Evolutionary conservation across 23 tunicate species (phyloP).

Genomic region (Diplosoma virens): DNA sequence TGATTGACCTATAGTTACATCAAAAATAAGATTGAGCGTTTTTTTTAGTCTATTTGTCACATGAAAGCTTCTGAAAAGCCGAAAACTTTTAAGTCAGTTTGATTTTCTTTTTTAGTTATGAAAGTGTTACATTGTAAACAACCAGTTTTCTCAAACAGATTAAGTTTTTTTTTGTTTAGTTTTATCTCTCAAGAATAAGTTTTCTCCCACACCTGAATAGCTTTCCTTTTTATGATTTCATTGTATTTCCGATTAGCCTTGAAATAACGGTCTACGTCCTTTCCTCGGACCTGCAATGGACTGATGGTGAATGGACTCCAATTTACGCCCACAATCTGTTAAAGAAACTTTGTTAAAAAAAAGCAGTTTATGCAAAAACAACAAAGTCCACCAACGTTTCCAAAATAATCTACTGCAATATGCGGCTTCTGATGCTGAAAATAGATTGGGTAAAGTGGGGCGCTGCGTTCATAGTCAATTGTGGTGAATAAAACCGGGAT

Average conservation of each 20-base stretch:
- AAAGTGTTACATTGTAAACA: no score
- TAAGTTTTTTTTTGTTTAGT: no score
- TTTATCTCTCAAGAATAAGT: no score
- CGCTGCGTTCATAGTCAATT: not conserved
- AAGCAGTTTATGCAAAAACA: not conserved
- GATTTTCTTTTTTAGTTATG: no score
- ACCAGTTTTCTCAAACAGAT: no score
- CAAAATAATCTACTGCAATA: conserved; percentile 41
- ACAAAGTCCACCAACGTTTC: conserved; percentile 12
- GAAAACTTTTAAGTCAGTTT: no score
- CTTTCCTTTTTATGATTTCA: not conserved
- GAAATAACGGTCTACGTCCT: conserved; percentile 35
- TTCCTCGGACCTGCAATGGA: conserved; percentile 18
- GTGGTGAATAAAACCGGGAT: conserved; percentile 41
- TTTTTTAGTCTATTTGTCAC: no score
- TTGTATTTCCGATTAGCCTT: not conserved
- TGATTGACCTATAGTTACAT: no score
- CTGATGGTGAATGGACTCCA: conserved; percentile 22
- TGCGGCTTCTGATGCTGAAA: conserved; percentile 8
- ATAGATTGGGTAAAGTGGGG: not conserved
- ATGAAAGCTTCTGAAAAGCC: no score
- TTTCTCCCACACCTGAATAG: not conserved
- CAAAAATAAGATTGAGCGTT: no score
- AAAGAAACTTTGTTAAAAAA: not conserved
- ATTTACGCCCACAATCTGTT: conserved; percentile 20